Evolutionary conservation across 2,888 invertebrate species (phyloP), one percentile per base, ranked within the genome.

Genomic region (Mycalesis mineus): DNA sequence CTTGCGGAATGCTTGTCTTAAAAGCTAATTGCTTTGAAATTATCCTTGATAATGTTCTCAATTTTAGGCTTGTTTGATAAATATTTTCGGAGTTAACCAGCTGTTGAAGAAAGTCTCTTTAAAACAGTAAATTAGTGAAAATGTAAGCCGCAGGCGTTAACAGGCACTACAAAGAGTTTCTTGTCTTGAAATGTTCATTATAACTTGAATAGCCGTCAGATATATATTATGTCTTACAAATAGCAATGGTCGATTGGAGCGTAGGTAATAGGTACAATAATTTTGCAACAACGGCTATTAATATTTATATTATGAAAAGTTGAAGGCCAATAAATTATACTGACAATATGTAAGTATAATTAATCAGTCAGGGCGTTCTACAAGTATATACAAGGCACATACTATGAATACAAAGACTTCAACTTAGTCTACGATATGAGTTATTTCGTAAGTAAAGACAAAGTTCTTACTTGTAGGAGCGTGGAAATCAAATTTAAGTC

Each of bases 51-150:
- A 50, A 50, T 51, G 40, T 15, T 41, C 14, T 40, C 13, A 14
- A 40, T 39, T 50, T 40, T 28, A 29, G 28, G 37, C 39, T 14
- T 17, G 28, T 49, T 13, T 49, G 36, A 1, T 37, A 51, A 40
- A 36, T 36, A 11, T 14, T 28, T 29, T 22, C 22, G n/a, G 53
- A 53, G 33, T 40, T 47, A 45, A 36, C 8, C 37, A 36, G 36
- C 36, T 36, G n/a, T n/a, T 36, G 36, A 36, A 51, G 40, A 50
- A 41, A 62, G 55, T 55, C 54, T 59, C 57, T 58, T 69, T 70
- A 69, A 69, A 69, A 55, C 65, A 62, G 64, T 61, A 69, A 75
- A 75, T 78, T 72, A 72, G 60, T 65, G 58, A 71, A 75, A 75
- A 77, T 70, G 60, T 63, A 41, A 57, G 64, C 64, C 53, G 57